Evolutionary conservation across 2,797 vertebrate species (phyloP).

Genomic region (Enteromius afrohamiltoni): DNA sequence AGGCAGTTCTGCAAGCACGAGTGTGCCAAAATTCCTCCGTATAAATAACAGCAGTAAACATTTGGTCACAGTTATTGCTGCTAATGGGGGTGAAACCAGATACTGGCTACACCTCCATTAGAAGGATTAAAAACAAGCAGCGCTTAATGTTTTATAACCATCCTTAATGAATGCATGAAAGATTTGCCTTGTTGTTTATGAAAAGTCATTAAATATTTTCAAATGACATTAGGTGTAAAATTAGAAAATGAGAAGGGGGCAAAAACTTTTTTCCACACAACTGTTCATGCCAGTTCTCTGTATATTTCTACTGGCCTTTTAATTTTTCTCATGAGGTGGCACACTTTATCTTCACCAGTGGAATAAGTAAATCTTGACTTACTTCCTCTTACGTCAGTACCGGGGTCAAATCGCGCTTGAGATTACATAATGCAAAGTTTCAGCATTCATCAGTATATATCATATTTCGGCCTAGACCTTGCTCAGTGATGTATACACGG

Average conservation of each 20-base stretch:
- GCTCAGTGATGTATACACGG: not conserved
- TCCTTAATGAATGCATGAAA: slow-evolving; percentile 1
- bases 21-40: slow-evolving; percentile 24
- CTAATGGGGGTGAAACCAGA: slow-evolving; percentile 45
- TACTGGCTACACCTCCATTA: slow-evolving; percentile 54
- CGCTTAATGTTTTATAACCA: not conserved
- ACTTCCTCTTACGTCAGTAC: not conserved
- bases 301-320: not conserved
- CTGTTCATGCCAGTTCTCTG: slow-evolving; percentile 57
- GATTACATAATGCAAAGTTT: slow-evolving; percentile 3
- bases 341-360: not conserved
- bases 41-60: slow-evolving; percentile 49
- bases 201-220: not conserved
- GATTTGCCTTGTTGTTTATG: not conserved
- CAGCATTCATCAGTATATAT: slow-evolving; percentile 1
- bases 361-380: slow-evolving; percentile 10
- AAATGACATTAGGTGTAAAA: not conserved
- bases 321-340: not conserved
- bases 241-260: not conserved
- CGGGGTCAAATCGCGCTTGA: not conserved
- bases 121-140: not conserved
- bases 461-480: not conserved
- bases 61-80: slow-evolving; percentile 35
- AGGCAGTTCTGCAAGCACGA: not conserved
- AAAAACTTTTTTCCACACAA: not conserved